Base-by-base conservation (phyloP, 2,797 vertebrate species). In the Acrossocheilus wenchowensis region DNA sequence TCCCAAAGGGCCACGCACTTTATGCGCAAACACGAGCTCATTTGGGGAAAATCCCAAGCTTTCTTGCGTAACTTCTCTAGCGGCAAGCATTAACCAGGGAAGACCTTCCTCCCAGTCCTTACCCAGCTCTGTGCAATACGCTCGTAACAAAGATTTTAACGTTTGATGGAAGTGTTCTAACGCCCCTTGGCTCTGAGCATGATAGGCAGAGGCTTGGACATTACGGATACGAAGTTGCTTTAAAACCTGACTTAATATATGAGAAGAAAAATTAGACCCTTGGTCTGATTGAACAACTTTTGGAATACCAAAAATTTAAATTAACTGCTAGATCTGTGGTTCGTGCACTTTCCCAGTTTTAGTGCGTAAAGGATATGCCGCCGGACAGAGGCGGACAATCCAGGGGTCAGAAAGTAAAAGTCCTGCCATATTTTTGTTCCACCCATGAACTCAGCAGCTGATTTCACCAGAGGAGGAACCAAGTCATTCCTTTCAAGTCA, bases 181-280 rank as follows among this genome's bases (percentile, higher is more conserved):
- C 0, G 66, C 62, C 1, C 64, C 78, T 23, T 78, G 79, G 36
- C 66, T 88, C 15, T 77, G 78, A 2, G 81, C 68, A 83, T 89
- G 36, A 30, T 83, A 79, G 1, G 86, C 79, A 6, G 57, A 81
- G 1, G 62, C 41, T n/a, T 54, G 39, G 7, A 30, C 62, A 30
- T 89, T 82, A 10, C 45, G 34, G 5, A 87, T 48, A 45, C 36
- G 39, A 6, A 89, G 26, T 19, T 75, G 81, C 15, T 50, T 52
- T 21, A 88, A 26, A 36, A 85, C 73, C 34, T n/a, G 30, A 64
- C 57, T 39, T 5, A 85, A 85, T 41, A 78, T 21, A 21, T 69
- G 48, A 10, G 78, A 87, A 8, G 45, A 19, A 9, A 82, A 87
- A 4, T 87, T 85, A 5, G 78, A 81, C 3, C 82, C 85, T 3